Percentiles rank a stretch among this genome's conserved stretches.
phyloP scores from a whole-genome alignment of 2,888 invertebrate species.

The Drosophila stalkeri region DNA sequence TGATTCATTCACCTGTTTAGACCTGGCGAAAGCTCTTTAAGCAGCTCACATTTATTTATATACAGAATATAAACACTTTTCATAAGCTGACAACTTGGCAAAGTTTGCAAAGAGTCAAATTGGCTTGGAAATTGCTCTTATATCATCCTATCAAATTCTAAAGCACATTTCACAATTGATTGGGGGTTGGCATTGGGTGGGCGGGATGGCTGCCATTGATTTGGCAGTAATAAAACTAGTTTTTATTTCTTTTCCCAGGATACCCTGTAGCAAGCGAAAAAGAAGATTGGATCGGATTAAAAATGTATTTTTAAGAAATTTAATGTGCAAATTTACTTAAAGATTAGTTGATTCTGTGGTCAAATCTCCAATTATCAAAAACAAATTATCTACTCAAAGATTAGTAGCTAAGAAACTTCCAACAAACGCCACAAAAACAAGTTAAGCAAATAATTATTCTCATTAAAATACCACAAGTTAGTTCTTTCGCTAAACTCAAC shows the following conservation, averaged over 20 bases:
- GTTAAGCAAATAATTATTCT: not conserved
- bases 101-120: conserved; percentile 35
- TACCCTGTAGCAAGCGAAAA: not conserved
- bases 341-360: not conserved
- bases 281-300: too few relatives aligned
- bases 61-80: conserved; percentile 25
- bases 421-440: not conserved
- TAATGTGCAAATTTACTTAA: not conserved
- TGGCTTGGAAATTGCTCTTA: conserved; percentile 39
- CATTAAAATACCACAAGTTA: not conserved
- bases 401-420: not conserved
- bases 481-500: too few relatives aligned
- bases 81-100: conserved; percentile 44
- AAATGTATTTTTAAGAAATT: too few relatives aligned
- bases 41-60: conserved; percentile 43
- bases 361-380: not conserved
- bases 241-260: conserved; percentile 8
- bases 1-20: conserved; percentile 20
- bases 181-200: not conserved
- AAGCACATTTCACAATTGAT: conserved; percentile 13
- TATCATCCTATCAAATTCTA: conserved; percentile 37
- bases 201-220: conserved; percentile 27
- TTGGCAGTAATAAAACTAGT: conserved; percentile 38
- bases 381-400: too few relatives aligned
- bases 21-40: conserved; percentile 7